phyloP scores from a whole-genome alignment of 2,888 invertebrate species.

The Pyrochroa serraticornis region DNA sequence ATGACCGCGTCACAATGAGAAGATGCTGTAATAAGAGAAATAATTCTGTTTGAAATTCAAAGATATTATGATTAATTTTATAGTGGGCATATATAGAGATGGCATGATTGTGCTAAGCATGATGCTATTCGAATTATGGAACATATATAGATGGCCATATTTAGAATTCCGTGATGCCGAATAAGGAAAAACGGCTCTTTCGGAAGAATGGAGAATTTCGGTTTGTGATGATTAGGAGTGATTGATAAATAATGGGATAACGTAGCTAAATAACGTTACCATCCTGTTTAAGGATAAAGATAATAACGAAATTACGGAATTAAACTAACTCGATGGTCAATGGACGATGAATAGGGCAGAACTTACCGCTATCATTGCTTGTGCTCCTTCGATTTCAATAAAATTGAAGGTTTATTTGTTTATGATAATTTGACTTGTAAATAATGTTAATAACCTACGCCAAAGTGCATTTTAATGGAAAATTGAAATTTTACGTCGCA shows the following conservation, averaged over 20 bases:
- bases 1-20: background rate
- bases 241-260: constrained; percentile 17
- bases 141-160: constrained; percentile 9
- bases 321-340: background rate
- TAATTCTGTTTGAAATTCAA: constrained; percentile 20
- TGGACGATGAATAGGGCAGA: too few relatives aligned
- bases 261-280: background rate
- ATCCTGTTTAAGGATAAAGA: background rate
- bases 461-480: too few relatives aligned
- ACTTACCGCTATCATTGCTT: too few relatives aligned
- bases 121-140: constrained; percentile 12
- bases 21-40: constrained; percentile 2
- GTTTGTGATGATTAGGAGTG: constrained; percentile 15
- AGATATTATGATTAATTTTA: constrained; percentile 20
- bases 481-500: too few relatives aligned
- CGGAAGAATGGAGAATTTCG: constrained; percentile 30
- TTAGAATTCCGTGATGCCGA: constrained; percentile 17
- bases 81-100: constrained; percentile 15
- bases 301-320: constrained; percentile 12
- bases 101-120: constrained; percentile 10
- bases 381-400: too few relatives aligned
- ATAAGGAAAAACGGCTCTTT: constrained; percentile 33
- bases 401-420: too few relatives aligned
- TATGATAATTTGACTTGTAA: too few relatives aligned
- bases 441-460: too few relatives aligned